phyloP scores from a whole-genome alignment of 2,797 vertebrate genomes.

The Rhadinocentrus ornatus region DNA sequence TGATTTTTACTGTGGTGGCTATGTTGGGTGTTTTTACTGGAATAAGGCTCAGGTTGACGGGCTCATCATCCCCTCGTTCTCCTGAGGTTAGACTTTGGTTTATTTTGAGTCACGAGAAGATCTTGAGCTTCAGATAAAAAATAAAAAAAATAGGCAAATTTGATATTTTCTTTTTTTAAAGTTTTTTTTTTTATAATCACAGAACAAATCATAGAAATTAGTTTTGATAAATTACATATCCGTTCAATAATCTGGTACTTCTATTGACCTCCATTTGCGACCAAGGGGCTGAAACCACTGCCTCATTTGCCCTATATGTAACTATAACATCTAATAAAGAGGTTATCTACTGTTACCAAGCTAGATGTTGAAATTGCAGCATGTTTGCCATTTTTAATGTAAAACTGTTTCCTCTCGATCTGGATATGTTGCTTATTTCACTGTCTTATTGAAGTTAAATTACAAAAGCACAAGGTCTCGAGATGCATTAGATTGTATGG shows the following conservation, averaged over 20 bases:
- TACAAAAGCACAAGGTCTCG: conserved; percentile 12
- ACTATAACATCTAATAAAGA: conserved; percentile 4
- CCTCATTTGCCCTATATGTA: conserved; percentile 11
- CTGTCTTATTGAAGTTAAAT: background rate
- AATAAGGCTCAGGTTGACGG: conserved; percentile 27
- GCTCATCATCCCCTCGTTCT: conserved; percentile 25
- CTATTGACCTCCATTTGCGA: conserved; percentile 22
- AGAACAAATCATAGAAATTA: background rate
- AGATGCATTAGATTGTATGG: conserved; percentile 7
- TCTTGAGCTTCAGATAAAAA: conserved; percentile 42
- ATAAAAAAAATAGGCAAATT: background rate
- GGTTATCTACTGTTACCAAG: background rate
- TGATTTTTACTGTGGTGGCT: conserved; percentile 54
- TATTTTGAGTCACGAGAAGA: conserved; percentile 20
- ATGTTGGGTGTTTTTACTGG: conserved; percentile 45
- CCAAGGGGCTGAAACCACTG: conserved; percentile 2
- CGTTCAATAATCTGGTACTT: conserved; percentile 13
- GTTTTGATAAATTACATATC: conserved; percentile 10
- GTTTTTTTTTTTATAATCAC: background rate
- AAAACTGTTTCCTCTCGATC: background rate
- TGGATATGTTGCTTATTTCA: conserved; percentile 5
- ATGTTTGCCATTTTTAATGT: background rate
- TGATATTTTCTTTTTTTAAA: background rate
- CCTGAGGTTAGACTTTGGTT: conserved; percentile 30
- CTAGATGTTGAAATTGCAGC: conserved; percentile 5